Percentiles rank a stretch among this genome's conserved stretches.
Conservation (phyloP, 2,797 vertebrate genomes). For the Sarcoramphus papa region DNA sequence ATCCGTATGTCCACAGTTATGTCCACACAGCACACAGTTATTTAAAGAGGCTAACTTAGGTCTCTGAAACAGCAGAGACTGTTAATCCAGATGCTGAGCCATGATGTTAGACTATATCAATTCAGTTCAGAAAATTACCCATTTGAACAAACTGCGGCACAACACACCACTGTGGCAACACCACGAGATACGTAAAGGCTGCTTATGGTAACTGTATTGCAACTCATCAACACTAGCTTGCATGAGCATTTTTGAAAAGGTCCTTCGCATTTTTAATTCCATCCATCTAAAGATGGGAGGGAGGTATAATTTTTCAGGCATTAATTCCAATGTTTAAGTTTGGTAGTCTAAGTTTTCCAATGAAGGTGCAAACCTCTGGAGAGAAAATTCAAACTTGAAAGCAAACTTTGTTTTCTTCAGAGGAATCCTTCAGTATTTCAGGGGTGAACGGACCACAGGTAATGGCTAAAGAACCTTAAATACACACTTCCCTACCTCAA, state of each 20-base stretch:
- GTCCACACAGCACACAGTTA: background rate
- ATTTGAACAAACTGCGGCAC: background rate
- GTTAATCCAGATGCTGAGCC: background rate
- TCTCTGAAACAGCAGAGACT: background rate
- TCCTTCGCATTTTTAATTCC: background rate
- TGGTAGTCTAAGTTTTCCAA: background rate
- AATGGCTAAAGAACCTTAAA: background rate
- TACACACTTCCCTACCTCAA: background rate
- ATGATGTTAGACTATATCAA: background rate
- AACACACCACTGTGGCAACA: background rate
- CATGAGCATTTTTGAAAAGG: background rate
- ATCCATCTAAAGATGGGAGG: background rate
- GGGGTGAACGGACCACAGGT: background rate
- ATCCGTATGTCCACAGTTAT: background rate
- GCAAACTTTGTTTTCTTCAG: background rate
- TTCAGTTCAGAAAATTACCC: background rate
- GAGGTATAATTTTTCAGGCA: background rate
- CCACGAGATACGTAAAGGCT: background rate
- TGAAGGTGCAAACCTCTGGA: background rate
- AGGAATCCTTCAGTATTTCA: background rate
- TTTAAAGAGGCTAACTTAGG: background rate
- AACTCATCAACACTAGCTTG: background rate
- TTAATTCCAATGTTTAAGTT: background rate
- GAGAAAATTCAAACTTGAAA: background rate
- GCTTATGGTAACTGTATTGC: background rate